phyloP scores from a whole-genome alignment of 2,113 vertebrate species.

The Tachysurus vachellii region DNA sequence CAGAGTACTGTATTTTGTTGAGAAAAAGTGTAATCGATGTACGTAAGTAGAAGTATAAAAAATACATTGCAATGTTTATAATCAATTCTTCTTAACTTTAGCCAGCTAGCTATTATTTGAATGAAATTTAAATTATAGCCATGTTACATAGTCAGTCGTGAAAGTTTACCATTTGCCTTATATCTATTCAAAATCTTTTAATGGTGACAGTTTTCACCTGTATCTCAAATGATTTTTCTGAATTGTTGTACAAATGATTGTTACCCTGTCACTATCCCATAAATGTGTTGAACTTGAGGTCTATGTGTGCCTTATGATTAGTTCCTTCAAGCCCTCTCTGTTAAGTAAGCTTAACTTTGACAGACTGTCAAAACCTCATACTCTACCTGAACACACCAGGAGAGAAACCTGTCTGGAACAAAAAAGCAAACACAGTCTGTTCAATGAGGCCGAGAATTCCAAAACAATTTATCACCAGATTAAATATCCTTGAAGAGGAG shows the following conservation, averaged over 20 bases:
- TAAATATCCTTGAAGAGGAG: constrained; percentile 58
- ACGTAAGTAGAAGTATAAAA: not conserved
- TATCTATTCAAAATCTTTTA: not conserved
- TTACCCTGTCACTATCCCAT: not conserved
- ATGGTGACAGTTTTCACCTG: not conserved
- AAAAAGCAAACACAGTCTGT: constrained; percentile 54
- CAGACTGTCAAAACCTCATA: constrained; percentile 50
- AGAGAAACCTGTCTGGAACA: constrained; percentile 33
- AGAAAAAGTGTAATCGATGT: not conserved
- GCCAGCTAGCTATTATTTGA: not conserved
- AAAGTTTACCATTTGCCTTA: not conserved
- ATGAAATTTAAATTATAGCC: not conserved
- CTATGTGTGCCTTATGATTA: not conserved
- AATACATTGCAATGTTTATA: not conserved
- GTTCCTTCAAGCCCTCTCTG: constrained; percentile 15
- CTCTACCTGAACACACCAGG: constrained; percentile 33
- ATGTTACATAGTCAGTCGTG: not conserved
- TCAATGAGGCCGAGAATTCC: constrained; percentile 65
- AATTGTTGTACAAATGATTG: not conserved
- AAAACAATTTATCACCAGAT: constrained; percentile 63
- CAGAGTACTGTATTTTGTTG: not conserved
- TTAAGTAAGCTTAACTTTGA: constrained; percentile 43
- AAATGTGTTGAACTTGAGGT: not conserved
- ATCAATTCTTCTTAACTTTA: not conserved
- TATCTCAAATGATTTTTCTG: not conserved